Percentiles rank a stretch among this genome's conserved stretches.
Evolutionary conservation across 92 coral and sea anemone genomes (phyloP).

Genomic region (Micromussa lordhowensis): DNA sequence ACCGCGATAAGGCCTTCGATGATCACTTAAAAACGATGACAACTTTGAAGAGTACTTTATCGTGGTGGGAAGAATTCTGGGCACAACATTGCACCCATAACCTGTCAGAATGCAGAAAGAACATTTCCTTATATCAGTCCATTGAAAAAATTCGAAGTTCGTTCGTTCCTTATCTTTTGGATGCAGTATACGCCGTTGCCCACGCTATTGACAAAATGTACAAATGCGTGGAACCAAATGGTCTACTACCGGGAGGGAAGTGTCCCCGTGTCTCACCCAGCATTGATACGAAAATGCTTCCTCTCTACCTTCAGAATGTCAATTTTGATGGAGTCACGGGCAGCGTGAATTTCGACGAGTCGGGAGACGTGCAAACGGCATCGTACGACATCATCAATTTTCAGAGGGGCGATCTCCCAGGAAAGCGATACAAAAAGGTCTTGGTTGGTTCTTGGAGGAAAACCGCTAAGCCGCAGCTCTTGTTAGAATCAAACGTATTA

Average conservation of each 20-base stretch:
- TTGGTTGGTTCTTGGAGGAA: slow-evolving; percentile 75
- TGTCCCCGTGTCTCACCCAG: slow-evolving; percentile 5
- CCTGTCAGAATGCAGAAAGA: background rate
- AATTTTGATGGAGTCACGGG: slow-evolving; percentile 22
- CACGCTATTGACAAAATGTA: background rate
- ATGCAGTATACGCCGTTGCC: slow-evolving; percentile 34
- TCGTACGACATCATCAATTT: slow-evolving; percentile 14
- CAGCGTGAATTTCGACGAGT: slow-evolving; percentile 6
- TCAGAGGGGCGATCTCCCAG: background rate
- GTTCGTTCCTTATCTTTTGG: slow-evolving; percentile 9
- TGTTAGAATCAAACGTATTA: slow-evolving; percentile 23
- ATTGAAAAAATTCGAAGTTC: background rate
- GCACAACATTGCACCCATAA: background rate
- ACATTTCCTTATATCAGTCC: background rate
- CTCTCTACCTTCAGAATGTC: slow-evolving; percentile 1
- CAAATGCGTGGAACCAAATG: background rate
- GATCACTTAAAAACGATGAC: slow-evolving; percentile 1
- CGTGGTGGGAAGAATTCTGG: slow-evolving; percentile 16
- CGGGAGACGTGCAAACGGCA: background rate
- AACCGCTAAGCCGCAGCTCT: slow-evolving; percentile 24
- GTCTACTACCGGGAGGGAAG: background rate
- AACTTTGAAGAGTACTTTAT: background rate
- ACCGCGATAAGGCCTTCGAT: background rate
- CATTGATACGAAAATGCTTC: background rate
- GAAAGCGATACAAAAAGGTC: slow-evolving; percentile 12